Evolutionary conservation across 2,888 invertebrate genomes (phyloP).

Genomic region (Sphinx pinastri): DNA sequence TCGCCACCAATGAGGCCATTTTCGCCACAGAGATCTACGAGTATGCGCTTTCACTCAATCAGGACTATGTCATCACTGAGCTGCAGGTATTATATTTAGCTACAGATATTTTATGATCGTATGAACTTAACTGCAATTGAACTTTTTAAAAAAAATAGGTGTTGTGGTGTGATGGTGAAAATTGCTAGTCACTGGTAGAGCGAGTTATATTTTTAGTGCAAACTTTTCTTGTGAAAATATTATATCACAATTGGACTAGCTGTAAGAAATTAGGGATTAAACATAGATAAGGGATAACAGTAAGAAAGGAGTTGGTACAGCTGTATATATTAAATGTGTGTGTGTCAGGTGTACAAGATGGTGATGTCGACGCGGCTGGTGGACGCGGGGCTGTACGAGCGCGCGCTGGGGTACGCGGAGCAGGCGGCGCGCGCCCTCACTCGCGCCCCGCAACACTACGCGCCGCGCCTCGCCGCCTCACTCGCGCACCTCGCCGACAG

Average conservation of each 20-base stretch:
- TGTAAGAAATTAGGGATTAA: no score
- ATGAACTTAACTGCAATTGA: no score
- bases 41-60: slow-evolving; percentile 93
- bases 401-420: slow-evolving; percentile 93
- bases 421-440: slow-evolving; percentile 88
- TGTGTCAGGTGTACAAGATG: slow-evolving; percentile 90
- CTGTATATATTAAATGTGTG: no score
- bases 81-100: slow-evolving; percentile 84
- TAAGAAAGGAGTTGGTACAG: no score
- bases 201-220: no score
- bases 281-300: no score
- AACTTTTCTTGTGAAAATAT: no score
- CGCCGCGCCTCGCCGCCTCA: slow-evolving; percentile 88
- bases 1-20: slow-evolving; percentile 92
- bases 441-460: slow-evolving; percentile 55
- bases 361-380: slow-evolving; percentile 90
- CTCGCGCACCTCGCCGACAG: slow-evolving; percentile 56
- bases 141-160: slow-evolving; percentile 3
- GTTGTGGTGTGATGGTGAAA: no score
- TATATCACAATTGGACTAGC: no score
- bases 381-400: slow-evolving; percentile 88
- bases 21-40: slow-evolving; percentile 98
- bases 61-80: slow-evolving; percentile 88
- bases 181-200: no score
- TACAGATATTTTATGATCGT: no score